Evolutionary conservation across 1,140 invertebrate species (phyloP).

Genomic region (Liolophura sinensis): DNA sequence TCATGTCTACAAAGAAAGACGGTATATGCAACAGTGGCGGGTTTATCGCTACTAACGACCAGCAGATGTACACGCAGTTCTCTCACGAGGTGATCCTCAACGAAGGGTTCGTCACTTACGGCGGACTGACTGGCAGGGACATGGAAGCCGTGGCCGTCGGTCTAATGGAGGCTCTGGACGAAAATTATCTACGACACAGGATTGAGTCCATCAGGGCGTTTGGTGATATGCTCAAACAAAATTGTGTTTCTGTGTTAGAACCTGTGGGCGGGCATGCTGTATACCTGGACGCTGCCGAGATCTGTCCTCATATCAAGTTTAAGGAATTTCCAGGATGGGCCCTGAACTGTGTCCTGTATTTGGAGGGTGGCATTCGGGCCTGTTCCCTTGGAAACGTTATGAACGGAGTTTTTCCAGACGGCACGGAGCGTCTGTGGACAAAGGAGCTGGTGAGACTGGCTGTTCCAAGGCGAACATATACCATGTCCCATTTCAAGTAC

Average conservation of each 20-base stretch:
- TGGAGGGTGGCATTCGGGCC: too few relatives aligned
- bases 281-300: slow-evolving; percentile 1
- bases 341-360: too few relatives aligned
- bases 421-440: too few relatives aligned
- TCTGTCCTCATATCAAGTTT: neutral
- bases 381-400: too few relatives aligned
- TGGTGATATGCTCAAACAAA: slow-evolving; percentile 2
- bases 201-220: slow-evolving; percentile 7
- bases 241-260: neutral
- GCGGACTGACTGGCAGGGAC: slow-evolving; percentile 18
- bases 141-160: slow-evolving; percentile 16
- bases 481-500: too few relatives aligned
- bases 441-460: too few relatives aligned
- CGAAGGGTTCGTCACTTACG: slow-evolving; percentile 20
- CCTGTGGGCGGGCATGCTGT: slow-evolving; percentile 6
- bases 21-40: slow-evolving; percentile 17
- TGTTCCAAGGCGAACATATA: too few relatives aligned
- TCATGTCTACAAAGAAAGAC: slow-evolving; percentile 23
- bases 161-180: slow-evolving; percentile 14
- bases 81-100: neutral
- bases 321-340: too few relatives aligned
- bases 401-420: too few relatives aligned
- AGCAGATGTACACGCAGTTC: neutral
- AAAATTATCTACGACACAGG: slow-evolving; percentile 14
- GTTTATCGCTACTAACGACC: slow-evolving; percentile 9